A percentile compares a stretch with the other conserved stretches of the same genome.
Evolutionary conservation across 1,140 invertebrate genomes (phyloP).

Genomic region (Choristoneura fumiferana): DNA sequence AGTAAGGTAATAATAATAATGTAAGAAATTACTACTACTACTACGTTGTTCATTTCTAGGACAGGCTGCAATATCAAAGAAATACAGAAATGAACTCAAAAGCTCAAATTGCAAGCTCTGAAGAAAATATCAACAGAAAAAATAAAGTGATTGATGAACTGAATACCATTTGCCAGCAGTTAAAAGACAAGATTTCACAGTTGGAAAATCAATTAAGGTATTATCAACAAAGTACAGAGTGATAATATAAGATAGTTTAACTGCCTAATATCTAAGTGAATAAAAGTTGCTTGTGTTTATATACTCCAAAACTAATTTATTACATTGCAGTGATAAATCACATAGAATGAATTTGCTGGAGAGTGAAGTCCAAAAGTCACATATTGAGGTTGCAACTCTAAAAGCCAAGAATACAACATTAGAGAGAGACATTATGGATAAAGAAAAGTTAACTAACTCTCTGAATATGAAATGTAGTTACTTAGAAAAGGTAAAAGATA

Average conservation of each 20-base stretch:
- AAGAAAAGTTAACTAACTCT: constrained; percentile 55
- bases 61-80: constrained; percentile 63
- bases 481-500: constrained; percentile 61
- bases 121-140: constrained; percentile 76
- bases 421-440: constrained; percentile 72
- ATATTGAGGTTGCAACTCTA: constrained; percentile 79
- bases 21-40: no score
- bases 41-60: constrained; percentile 48
- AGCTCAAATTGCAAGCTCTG: constrained; percentile 55
- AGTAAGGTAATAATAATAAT: no score
- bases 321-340: constrained; percentile 76
- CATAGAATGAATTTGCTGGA: constrained; percentile 79
- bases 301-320: constrained; percentile 1
- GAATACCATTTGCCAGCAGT: constrained; percentile 49
- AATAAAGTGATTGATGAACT: constrained; percentile 73
- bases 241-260: no score
- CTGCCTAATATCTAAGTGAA: no score
- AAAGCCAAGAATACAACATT: constrained; percentile 81
- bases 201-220: constrained; percentile 80
- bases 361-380: constrained; percentile 80
- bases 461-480: constrained; percentile 48
- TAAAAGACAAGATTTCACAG: constrained; percentile 72
- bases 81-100: constrained; percentile 60
- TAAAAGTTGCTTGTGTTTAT: constrained; percentile 12
- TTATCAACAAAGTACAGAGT: neutral